Conservation (phyloP, 2,113 vertebrate species). For the Acrocephalus kingi region DNA sequence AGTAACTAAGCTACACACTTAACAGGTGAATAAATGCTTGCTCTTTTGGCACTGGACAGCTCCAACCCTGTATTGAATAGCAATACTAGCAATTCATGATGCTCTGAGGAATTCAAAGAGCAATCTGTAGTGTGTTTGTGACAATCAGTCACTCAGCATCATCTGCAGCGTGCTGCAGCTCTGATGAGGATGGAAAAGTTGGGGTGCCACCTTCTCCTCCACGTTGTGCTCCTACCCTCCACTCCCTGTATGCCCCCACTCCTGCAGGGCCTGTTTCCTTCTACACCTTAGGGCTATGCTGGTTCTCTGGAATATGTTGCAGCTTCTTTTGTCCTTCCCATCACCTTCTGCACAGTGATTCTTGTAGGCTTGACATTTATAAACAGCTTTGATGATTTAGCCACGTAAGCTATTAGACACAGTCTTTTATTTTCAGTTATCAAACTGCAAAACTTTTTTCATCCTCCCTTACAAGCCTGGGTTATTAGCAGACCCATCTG, state of each 20-base stretch:
- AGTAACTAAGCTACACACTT: background rate
- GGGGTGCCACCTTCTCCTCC: background rate
- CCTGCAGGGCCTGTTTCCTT: background rate
- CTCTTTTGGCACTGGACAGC: background rate
- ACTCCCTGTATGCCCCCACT: fast-evolving
- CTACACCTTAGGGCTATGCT: background rate
- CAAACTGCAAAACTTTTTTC: background rate
- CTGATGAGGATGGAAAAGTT: background rate
- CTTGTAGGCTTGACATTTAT: background rate
- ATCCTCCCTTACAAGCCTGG: background rate
- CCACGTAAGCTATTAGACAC: background rate
- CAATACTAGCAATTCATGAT: background rate
- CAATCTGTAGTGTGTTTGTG: background rate
- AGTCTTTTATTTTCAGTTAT: constrained; percentile 6
- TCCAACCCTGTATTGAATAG: fast-evolving
- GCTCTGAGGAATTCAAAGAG: background rate
- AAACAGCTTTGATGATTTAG: background rate
- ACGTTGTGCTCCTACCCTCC: fast-evolving
- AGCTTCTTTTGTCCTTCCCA: background rate
- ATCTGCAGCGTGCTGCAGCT: background rate
- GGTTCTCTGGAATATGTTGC: background rate
- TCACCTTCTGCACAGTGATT: background rate
- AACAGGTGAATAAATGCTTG: background rate
- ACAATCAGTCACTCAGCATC: background rate
- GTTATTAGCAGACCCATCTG: constrained; percentile 9